A percentile compares a stretch with the other conserved stretches of the same genome.
phyloP scores from a whole-genome alignment of 1,140 invertebrate species.

The Anadara kagoshimensis region DNA sequence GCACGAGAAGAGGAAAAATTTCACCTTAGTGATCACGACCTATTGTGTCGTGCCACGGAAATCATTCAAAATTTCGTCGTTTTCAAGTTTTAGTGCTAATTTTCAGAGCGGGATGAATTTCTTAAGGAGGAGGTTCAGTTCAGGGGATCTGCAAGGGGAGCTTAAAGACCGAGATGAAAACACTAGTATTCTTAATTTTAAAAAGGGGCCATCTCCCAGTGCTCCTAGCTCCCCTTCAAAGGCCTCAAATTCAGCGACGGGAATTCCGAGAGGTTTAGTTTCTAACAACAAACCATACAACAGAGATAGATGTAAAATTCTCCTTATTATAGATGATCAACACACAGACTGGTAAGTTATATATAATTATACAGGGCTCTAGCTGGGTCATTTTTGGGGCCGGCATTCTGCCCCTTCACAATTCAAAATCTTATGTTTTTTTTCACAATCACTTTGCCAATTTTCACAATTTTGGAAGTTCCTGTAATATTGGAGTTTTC shows the following conservation, averaged over 20 bases:
- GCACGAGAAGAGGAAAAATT: no score
- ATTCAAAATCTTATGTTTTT: no score
- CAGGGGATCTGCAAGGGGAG: constrained; percentile 72
- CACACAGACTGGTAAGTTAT: constrained; percentile 93
- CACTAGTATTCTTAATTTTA: constrained; percentile 50
- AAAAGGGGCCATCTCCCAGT: constrained; percentile 72
- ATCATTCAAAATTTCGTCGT: constrained; percentile 68
- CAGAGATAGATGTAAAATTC: constrained; percentile 93
- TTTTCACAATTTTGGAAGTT: no score
- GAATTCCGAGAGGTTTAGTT: constrained; percentile 13
- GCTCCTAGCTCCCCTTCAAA: constrained; percentile 73
- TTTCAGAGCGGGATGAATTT: constrained; percentile 71
- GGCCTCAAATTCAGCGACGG: constrained; percentile 28
- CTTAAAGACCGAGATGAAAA: constrained; percentile 59
- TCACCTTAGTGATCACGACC: no score
- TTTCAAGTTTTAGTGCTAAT: constrained; percentile 65
- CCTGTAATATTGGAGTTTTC: no score
- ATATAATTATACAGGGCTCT: no score
- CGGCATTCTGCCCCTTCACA: no score
- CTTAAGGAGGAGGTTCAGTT: constrained; percentile 71
- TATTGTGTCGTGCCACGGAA: constrained; percentile 15
- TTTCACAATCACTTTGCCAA: no score
- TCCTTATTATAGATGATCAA: constrained; percentile 96
- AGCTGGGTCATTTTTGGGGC: no score
- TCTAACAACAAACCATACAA: constrained; percentile 82